phyloP scores from a whole-genome alignment of 2,888 invertebrate species.

The Orthonychiurus folsomi region DNA sequence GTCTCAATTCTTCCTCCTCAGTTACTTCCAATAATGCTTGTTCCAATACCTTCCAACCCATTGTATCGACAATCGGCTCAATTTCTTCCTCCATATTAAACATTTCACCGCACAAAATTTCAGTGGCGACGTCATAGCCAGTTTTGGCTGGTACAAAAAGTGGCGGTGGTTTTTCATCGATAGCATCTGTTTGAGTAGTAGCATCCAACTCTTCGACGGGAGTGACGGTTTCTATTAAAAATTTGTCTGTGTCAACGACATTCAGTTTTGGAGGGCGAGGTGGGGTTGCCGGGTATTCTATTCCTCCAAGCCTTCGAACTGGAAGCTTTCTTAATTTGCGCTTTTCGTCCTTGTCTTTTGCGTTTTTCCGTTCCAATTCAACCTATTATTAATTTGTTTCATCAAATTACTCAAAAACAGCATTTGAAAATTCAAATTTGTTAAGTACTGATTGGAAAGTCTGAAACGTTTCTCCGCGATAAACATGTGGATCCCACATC shows the following conservation, averaged over 20 bases:
- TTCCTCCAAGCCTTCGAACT: not conserved
- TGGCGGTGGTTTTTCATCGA: slow-evolving; percentile 73
- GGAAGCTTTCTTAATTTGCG: not conserved
- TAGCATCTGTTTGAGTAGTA: slow-evolving; percentile 78
- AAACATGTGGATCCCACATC: slow-evolving; percentile 80
- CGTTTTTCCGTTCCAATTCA: not conserved
- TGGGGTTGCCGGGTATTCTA: slow-evolving; percentile 12
- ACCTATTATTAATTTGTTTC: slow-evolving; percentile 1
- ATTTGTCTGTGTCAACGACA: slow-evolving; percentile 16
- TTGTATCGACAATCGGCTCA: slow-evolving; percentile 74
- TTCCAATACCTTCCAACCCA: slow-evolving; percentile 80
- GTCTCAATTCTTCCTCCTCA: slow-evolving; percentile 81
- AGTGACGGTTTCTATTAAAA: slow-evolving; percentile 35
- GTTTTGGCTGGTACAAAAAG: slow-evolving; percentile 61
- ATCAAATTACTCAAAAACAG: not conserved
- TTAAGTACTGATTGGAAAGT: slow-evolving; percentile 15
- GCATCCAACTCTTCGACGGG: slow-evolving; percentile 55
- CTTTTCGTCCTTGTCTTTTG: not conserved
- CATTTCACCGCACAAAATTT: slow-evolving; percentile 78
- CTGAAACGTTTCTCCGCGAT: slow-evolving; percentile 68
- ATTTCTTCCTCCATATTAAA: slow-evolving; percentile 89
- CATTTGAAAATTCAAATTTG: not conserved
- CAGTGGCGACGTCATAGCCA: slow-evolving; percentile 70
- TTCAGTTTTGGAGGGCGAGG: slow-evolving; percentile 12
- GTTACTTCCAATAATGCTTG: slow-evolving; percentile 81